Percentiles rank a stretch among this genome's conserved stretches.
Conservation (phyloP, 1,140 invertebrate species). For the Neodiprion lecontei region DNA sequence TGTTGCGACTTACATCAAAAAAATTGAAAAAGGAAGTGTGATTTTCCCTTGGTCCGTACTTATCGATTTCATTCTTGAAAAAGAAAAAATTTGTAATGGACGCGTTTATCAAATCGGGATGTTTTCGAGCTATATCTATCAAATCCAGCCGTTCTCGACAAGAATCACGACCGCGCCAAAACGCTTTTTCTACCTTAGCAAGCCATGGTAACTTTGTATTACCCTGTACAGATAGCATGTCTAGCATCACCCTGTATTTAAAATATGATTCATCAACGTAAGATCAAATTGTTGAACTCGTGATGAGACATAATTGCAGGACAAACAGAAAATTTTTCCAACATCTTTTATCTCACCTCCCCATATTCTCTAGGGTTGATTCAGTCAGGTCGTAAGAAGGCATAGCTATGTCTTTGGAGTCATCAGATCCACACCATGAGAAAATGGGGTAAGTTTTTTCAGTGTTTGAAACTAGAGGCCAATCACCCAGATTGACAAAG, state of each 20-base stretch:
- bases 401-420: slow-evolving; percentile 88
- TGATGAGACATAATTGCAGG: slow-evolving; percentile 7
- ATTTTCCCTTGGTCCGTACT: slow-evolving; percentile 84
- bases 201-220: slow-evolving; percentile 78
- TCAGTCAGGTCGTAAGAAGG: slow-evolving; percentile 96
- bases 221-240: slow-evolving; percentile 89
- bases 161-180: slow-evolving; percentile 94
- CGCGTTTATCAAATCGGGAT: slow-evolving; percentile 88
- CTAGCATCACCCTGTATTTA: slow-evolving; percentile 78
- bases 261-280: slow-evolving; percentile 22
- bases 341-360: slow-evolving; percentile 66
- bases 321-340: slow-evolving; percentile 10
- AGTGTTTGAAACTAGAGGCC: slow-evolving; percentile 78
- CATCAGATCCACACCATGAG: slow-evolving; percentile 93
- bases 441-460: slow-evolving; percentile 81
- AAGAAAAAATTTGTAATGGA: slow-evolving; percentile 98
- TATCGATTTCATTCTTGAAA: slow-evolving; percentile 83
- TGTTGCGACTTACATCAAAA: slow-evolving; percentile 79
- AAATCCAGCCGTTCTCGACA: slow-evolving; percentile 82
- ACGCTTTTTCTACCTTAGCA: slow-evolving; percentile 76
- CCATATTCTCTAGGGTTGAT: slow-evolving; percentile 90
- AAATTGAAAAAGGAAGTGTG: slow-evolving; percentile 94
- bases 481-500: slow-evolving; percentile 94
- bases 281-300: background rate
- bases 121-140: slow-evolving; percentile 76